These are phyloP conservation scores for Meloidogyne exigua DNA, from an alignment of 1,140 invertebrate genomes.

Conservation along the genomic window DNA sequence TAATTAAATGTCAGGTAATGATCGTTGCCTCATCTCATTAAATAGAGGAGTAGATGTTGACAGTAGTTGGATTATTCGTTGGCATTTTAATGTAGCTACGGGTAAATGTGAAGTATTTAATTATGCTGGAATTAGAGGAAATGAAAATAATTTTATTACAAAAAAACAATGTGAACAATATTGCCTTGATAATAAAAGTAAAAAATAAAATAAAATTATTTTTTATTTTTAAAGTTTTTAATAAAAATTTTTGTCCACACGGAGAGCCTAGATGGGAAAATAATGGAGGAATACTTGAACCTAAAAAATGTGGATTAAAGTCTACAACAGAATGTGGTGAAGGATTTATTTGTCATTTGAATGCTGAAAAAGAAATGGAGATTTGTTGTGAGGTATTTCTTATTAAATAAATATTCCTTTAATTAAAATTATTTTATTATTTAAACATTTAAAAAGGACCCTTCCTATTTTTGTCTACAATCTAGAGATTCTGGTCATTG, in stretches of 20 bases:
- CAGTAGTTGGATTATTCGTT: conserved; percentile 44
- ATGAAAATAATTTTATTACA: conserved; percentile 82
- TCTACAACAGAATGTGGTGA: conserved; percentile 35
- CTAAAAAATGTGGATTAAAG: conserved; percentile 10
- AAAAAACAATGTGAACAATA: conserved; percentile 34
- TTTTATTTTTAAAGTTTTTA: conserved; percentile 26
- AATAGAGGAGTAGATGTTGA: conserved; percentile 47
- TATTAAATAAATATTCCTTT: no score
- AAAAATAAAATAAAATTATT: conserved; percentile 46
- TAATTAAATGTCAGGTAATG: no score
- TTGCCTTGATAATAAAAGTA: conserved; percentile 40
- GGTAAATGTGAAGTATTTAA: conserved; percentile 36
- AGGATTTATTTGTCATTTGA: conserved; percentile 62
- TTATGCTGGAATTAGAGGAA: conserved; percentile 64
- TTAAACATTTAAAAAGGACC: no score
- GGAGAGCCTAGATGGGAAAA: conserved; percentile 46
- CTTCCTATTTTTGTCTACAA: conserved; percentile 59
- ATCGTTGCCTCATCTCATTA: conserved; percentile 51
- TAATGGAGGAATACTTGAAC: neutral
- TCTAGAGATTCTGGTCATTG: conserved; percentile 64
- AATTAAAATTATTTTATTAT: no score
- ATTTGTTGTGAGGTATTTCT: conserved; percentile 60
- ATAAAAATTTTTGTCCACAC: conserved; percentile 52
- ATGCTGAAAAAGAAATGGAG: conserved; percentile 49
- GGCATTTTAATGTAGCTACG: conserved; percentile 52